phyloP scores from a whole-genome alignment of 2,113 vertebrate genomes.

The Myiozetetes cayanensis region DNA sequence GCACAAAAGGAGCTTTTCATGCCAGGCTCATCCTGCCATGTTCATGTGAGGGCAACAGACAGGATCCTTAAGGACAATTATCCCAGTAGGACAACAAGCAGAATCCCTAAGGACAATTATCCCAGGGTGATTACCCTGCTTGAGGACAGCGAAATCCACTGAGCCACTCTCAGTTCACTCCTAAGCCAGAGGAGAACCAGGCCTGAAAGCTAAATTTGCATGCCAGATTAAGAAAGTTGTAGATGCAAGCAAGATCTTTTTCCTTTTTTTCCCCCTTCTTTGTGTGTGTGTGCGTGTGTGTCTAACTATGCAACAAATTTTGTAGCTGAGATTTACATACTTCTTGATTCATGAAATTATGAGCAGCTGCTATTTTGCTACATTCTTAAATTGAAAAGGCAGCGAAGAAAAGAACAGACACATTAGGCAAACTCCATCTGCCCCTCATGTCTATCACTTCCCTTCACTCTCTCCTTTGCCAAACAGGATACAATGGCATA shows the following conservation, averaged over 20 bases:
- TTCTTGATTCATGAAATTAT: constrained; percentile 83
- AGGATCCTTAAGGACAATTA: background rate
- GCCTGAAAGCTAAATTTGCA: constrained; percentile 42
- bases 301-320: constrained; percentile 73
- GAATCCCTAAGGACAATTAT: background rate
- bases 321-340: constrained; percentile 77
- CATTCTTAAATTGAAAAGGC: constrained; percentile 78
- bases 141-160: background rate
- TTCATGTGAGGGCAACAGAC: background rate
- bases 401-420: constrained; percentile 77
- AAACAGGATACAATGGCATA: constrained; percentile 73
- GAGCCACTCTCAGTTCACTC: background rate
- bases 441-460: constrained; percentile 77
- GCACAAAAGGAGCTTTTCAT: background rate
- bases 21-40: background rate
- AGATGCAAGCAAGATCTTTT: constrained; percentile 64
- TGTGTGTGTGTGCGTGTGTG: constrained; percentile 1
- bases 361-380: constrained; percentile 81
- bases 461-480: constrained; percentile 63
- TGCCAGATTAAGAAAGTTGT: constrained; percentile 44
- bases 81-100: background rate
- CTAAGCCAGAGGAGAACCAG: background rate
- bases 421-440: constrained; percentile 80
- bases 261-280: background rate
- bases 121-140: background rate